phyloP scores from a whole-genome alignment of 2,888 invertebrate species.

The Teinopalpus imperialis region DNA sequence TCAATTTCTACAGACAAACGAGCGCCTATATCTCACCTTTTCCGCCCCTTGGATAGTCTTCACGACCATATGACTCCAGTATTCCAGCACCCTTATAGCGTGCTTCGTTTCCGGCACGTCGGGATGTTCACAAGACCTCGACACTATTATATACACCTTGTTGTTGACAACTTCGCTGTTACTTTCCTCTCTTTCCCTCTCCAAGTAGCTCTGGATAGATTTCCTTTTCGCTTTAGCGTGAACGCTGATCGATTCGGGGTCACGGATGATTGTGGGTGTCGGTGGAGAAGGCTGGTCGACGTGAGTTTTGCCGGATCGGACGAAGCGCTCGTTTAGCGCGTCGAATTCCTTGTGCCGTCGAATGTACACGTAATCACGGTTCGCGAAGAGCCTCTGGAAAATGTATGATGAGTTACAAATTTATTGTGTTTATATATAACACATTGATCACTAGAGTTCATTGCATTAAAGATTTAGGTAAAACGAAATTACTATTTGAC shows the following conservation, averaged over 20 bases:
- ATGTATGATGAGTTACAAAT: neutral
- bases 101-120: conserved; percentile 84
- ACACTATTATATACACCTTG: conserved; percentile 75
- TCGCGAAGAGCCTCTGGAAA: conserved; percentile 88
- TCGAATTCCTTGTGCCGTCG: conserved; percentile 82
- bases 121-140: conserved; percentile 86
- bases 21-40: conserved; percentile 56
- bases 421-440: too few relatives aligned
- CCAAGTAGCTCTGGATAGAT: conserved; percentile 42
- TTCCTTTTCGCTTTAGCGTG: conserved; percentile 62
- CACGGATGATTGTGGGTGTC: too few relatives aligned
- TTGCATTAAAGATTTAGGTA: too few relatives aligned
- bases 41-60: conserved; percentile 83
- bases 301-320: conserved; percentile 27
- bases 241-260: conserved; percentile 39
- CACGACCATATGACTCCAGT: conserved; percentile 94
- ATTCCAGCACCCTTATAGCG: conserved; percentile 88
- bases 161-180: conserved; percentile 12
- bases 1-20: too few relatives aligned
- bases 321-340: conserved; percentile 26
- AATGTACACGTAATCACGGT: conserved; percentile 93
- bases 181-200: conserved; percentile 24
- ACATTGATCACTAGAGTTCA: too few relatives aligned
- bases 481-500: too few relatives aligned
- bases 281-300: neutral